Evolutionary conservation across 2,888 invertebrate species (phyloP).

Genomic region (Podabrus alpinus): DNA sequence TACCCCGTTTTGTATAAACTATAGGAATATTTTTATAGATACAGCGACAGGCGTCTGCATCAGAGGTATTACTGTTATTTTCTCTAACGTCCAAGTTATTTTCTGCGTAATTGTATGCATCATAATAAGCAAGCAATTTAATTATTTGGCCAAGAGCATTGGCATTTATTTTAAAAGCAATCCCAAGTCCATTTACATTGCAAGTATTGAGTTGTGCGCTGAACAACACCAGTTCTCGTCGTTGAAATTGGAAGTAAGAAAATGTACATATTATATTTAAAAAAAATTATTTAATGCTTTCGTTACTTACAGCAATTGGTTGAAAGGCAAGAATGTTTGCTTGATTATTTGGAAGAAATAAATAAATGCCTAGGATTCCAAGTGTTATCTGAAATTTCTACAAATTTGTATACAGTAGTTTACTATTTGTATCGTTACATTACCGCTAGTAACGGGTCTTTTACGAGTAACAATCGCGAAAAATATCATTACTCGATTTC

Average conservation of each 20-base stretch:
- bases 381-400: conserved; percentile 28
- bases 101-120: not conserved
- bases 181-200: not conserved
- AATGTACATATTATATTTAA: not conserved
- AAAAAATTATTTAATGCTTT: not conserved
- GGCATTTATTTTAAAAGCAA: not conserved
- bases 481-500: conserved; percentile 32
- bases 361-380: conserved; percentile 34
- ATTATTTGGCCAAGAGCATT: not conserved
- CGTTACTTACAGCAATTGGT: conserved; percentile 11
- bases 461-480: conserved; percentile 31
- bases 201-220: not conserved
- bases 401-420: conserved; percentile 33
- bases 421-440: conserved; percentile 36
- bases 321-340: conserved; percentile 17
- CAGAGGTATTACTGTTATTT: not conserved
- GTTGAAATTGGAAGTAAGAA: not conserved
- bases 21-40: not conserved
- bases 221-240: not conserved
- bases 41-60: not conserved
- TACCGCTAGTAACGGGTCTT: conserved; percentile 24
- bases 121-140: not conserved
- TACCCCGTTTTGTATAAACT: not conserved
- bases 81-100: not conserved
- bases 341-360: conserved; percentile 24